These are phyloP conservation scores for Drosophila siamana DNA, from an alignment of 2,888 invertebrate species.

Conservation along the genomic window DNA sequence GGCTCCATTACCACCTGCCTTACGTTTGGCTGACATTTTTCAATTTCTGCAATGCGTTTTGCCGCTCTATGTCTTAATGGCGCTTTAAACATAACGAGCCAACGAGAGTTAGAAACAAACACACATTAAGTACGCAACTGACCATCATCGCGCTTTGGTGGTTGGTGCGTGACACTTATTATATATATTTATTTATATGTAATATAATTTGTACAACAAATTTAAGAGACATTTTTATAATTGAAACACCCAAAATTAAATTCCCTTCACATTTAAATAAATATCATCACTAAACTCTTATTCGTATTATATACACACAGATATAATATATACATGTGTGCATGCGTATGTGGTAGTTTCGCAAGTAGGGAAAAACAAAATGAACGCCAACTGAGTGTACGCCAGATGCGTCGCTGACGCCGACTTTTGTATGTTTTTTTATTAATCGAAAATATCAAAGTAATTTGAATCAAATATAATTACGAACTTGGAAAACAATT, in stretches of 20 bases:
- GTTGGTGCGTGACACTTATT: slow-evolving; percentile 41
- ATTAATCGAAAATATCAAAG: slow-evolving; percentile 19
- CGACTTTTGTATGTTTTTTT: slow-evolving; percentile 33
- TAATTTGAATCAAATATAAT: neutral
- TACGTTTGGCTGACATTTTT: slow-evolving; percentile 85
- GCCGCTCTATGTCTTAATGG: slow-evolving; percentile 28
- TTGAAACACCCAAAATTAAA: neutral
- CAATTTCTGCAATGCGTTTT: slow-evolving; percentile 14
- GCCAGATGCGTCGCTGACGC: slow-evolving; percentile 59
- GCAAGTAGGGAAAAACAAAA: slow-evolving; percentile 81
- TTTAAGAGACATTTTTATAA: neutral
- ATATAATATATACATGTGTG: slow-evolving; percentile 10
- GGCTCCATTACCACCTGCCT: slow-evolving; percentile 83
- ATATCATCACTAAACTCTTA: slow-evolving; percentile 32
- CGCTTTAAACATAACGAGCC: neutral
- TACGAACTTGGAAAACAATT: neutral
- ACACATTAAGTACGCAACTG: slow-evolving; percentile 65
- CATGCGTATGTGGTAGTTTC: slow-evolving; percentile 65
- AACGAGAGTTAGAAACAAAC: slow-evolving; percentile 51
- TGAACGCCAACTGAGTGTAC: slow-evolving; percentile 75
- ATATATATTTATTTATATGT: neutral
- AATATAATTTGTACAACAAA: neutral
- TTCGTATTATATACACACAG: slow-evolving; percentile 1
- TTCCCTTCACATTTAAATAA: neutral
- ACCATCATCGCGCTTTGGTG: slow-evolving; percentile 53